A percentile compares a stretch with the other conserved stretches of the same genome.
phyloP scores from a whole-genome alignment of 1,140 invertebrate species.

The Drosophila insularis region DNA sequence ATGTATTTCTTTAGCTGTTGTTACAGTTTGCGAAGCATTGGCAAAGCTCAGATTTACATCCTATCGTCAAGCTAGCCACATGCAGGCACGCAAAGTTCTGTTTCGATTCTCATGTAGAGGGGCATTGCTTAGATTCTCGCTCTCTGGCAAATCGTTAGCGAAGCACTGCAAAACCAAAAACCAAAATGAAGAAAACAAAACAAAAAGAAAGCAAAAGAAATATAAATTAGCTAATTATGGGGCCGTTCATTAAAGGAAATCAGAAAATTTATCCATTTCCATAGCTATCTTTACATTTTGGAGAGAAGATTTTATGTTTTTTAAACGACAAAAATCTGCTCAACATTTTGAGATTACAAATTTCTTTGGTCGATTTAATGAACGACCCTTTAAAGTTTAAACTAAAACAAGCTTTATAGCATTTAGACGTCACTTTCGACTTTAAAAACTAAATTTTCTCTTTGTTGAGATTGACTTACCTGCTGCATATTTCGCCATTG shows the following conservation, averaged over 20 bases:
- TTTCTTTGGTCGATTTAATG: too few relatives aligned
- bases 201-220: constrained; percentile 1
- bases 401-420: neutral
- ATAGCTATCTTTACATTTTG: too few relatives aligned
- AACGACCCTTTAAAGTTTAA: neutral
- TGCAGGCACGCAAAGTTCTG: constrained; percentile 55
- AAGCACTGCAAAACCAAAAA: constrained; percentile 66
- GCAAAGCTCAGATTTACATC: constrained; percentile 8
- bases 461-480: constrained; percentile 49
- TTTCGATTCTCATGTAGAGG: constrained; percentile 40
- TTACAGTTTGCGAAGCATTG: constrained; percentile 47
- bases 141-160: constrained; percentile 52
- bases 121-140: constrained; percentile 45
- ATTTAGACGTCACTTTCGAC: too few relatives aligned
- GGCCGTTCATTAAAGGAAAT: neutral
- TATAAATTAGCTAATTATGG: neutral
- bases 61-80: constrained; percentile 64
- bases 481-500: constrained; percentile 82
- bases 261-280: too few relatives aligned
- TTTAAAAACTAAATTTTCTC: too few relatives aligned
- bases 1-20: neutral
- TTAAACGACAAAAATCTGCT: too few relatives aligned
- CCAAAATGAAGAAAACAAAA: constrained; percentile 25
- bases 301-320: too few relatives aligned
- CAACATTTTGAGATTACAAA: too few relatives aligned